Conservation (phyloP, 1,140 invertebrate genomes). For the Belonocnema kinseyi region DNA sequence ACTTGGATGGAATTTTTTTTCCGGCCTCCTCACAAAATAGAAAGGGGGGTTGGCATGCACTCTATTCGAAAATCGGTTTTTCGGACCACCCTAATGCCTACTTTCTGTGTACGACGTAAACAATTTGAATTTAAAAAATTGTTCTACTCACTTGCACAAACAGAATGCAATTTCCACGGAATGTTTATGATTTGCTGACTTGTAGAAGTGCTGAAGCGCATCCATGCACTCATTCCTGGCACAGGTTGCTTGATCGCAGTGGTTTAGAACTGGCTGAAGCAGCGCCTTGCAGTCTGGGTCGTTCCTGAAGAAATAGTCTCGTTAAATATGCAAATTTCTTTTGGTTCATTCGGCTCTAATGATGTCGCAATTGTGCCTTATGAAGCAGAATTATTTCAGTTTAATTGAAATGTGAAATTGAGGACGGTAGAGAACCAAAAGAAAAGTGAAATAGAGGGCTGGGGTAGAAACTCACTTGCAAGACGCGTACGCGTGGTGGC, state of each 20-base stretch:
- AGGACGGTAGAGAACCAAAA: slow-evolving; percentile 9
- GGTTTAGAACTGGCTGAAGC: slow-evolving; percentile 86
- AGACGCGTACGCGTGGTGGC: slow-evolving; percentile 71
- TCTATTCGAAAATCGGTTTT: no score
- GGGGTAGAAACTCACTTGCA: slow-evolving; percentile 70
- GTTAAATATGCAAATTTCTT: slow-evolving; percentile 46
- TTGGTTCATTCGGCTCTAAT: slow-evolving; percentile 40
- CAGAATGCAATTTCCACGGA: slow-evolving; percentile 93
- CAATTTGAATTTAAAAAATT: background rate
- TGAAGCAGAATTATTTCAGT: slow-evolving; percentile 31
- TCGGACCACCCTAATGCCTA: no score
- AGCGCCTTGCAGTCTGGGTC: slow-evolving; percentile 85
- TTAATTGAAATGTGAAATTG: slow-evolving; percentile 37
- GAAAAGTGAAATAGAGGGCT: slow-evolving; percentile 30
- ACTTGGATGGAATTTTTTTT: no score
- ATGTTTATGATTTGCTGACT: slow-evolving; percentile 84
- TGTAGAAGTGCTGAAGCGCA: slow-evolving; percentile 89
- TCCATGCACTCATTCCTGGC: slow-evolving; percentile 91
- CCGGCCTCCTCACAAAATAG: no score
- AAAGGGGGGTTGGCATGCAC: no score
- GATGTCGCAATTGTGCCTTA: slow-evolving; percentile 23
- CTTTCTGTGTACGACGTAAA: no score
- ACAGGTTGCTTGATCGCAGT: slow-evolving; percentile 86
- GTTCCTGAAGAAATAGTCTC: slow-evolving; percentile 75
- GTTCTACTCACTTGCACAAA: slow-evolving; percentile 88